These are phyloP conservation scores for Vanessa cardui DNA, from an alignment of 2,888 invertebrate genomes.

Conservation along the genomic window DNA sequence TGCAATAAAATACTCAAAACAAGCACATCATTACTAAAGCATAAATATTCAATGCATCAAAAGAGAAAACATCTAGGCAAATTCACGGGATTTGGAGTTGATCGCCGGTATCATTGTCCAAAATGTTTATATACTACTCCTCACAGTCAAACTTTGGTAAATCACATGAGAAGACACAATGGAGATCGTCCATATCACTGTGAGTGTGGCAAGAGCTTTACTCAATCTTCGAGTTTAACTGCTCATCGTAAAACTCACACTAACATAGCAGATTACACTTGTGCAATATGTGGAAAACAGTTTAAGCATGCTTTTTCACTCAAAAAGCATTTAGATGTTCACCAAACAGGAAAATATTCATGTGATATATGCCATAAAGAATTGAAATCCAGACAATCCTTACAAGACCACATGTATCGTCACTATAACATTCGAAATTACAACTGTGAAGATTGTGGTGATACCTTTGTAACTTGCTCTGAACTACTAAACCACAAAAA, in stretches of 20 bases:
- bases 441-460: slow-evolving; percentile 77
- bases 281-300: slow-evolving; percentile 74
- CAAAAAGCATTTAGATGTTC: slow-evolving; percentile 70
- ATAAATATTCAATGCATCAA: slow-evolving; percentile 67
- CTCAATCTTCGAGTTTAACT: slow-evolving; percentile 70
- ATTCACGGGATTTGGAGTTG: slow-evolving; percentile 67
- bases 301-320: slow-evolving; percentile 75
- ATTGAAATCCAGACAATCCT: slow-evolving; percentile 67
- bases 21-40: slow-evolving; percentile 60
- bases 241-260: slow-evolving; percentile 75
- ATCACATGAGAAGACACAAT: slow-evolving; percentile 73
- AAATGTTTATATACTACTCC: slow-evolving; percentile 70
- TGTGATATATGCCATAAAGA: slow-evolving; percentile 71
- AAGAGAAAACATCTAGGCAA: slow-evolving; percentile 64
- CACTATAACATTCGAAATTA: slow-evolving; percentile 74
- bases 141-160: slow-evolving; percentile 74
- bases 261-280: slow-evolving; percentile 63
- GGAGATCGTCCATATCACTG: slow-evolving; percentile 73
- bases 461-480: slow-evolving; percentile 73
- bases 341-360: slow-evolving; percentile 60
- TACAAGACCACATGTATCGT: slow-evolving; percentile 68
- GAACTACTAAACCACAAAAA: slow-evolving; percentile 72
- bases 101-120: slow-evolving; percentile 70
- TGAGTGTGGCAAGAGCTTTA: slow-evolving; percentile 74
- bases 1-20: slow-evolving; percentile 66